These are phyloP conservation scores for Deroplatys truncata DNA, from an alignment of 2,888 invertebrate species.

Conservation along the genomic window DNA sequence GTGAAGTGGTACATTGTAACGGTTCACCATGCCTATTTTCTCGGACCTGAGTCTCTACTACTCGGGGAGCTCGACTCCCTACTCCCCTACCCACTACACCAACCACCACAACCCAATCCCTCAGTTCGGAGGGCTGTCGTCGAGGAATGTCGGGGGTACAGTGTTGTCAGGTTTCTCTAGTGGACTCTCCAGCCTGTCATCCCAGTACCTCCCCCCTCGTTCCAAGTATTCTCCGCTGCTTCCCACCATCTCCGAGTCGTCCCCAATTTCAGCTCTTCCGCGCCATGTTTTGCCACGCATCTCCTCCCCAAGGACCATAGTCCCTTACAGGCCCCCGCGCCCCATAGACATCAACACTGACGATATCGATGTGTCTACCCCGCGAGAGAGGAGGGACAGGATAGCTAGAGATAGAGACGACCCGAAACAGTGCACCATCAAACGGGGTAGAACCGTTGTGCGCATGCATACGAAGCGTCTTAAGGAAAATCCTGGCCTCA, in stretches of 20 bases:
- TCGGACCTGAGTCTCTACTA: slow-evolving; percentile 59
- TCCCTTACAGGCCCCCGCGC: slow-evolving; percentile 45
- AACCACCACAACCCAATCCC: not conserved
- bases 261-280: slow-evolving; percentile 38
- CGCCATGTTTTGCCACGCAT: slow-evolving; percentile 12
- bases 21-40: slow-evolving; percentile 59
- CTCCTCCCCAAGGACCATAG: slow-evolving; percentile 14
- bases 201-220: slow-evolving; percentile 41
- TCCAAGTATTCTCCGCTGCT: slow-evolving; percentile 65
- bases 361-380: slow-evolving; percentile 76
- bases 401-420: slow-evolving; percentile 29
- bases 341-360: slow-evolving; percentile 78
- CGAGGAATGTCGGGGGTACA: not conserved
- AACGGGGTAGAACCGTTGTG: slow-evolving; percentile 69
- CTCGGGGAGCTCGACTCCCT: slow-evolving; percentile 45
- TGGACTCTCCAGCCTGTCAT: not conserved
- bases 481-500: slow-evolving; percentile 46
- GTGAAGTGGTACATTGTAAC: not conserved
- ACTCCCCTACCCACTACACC: slow-evolving; percentile 45
- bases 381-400: slow-evolving; percentile 35
- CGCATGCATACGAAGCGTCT: slow-evolving; percentile 60
- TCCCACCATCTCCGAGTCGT: slow-evolving; percentile 64
- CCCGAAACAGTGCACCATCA: slow-evolving; percentile 55
- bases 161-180: not conserved
- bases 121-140: not conserved